Percentiles rank a stretch among this genome's conserved stretches.
phyloP scores from a whole-genome alignment of 2,797 vertebrate species.

The Kryptopterus vitreolus region DNA sequence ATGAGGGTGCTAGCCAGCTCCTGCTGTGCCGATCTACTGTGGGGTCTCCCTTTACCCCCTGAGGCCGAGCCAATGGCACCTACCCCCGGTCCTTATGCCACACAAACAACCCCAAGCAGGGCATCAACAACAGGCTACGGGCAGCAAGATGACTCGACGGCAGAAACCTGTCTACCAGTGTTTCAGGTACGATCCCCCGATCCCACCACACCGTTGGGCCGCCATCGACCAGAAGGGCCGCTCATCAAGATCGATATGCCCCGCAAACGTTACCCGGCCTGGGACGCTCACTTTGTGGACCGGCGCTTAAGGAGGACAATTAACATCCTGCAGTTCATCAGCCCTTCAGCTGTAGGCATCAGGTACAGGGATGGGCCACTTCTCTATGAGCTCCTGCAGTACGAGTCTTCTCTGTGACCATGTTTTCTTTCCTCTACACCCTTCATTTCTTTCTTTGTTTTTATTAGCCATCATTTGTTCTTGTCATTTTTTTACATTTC shows the following conservation, averaged over 20 bases:
- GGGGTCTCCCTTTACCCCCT: conserved; percentile 96
- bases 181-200: conserved; percentile 95
- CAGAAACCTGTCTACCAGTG: conserved; percentile 94
- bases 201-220: conserved; percentile 76
- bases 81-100: conserved; percentile 81
- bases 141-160: conserved; percentile 80
- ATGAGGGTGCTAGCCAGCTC: conserved; percentile 88
- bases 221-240: conserved; percentile 86
- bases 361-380: conserved; percentile 95
- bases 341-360: conserved; percentile 93
- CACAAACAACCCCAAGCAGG: conserved; percentile 82
- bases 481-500: conserved; percentile 31
- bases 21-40: conserved; percentile 98
- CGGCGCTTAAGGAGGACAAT: conserved; percentile 96
- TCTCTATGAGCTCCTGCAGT: conserved; percentile 97
- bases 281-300: conserved; percentile 99
- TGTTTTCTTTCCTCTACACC: conserved; percentile 34
- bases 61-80: conserved; percentile 91
- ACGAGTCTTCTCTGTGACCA: conserved; percentile 95
- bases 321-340: conserved; percentile 98
- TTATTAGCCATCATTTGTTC: conserved; percentile 18
- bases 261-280: conserved; percentile 95
- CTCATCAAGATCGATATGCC: conserved; percentile 99
- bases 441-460: conserved; percentile 23
- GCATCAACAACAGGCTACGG: conserved; percentile 76